phyloP scores from a whole-genome alignment of 1,140 invertebrate genomes.

The Bacillus rossius region DNA sequence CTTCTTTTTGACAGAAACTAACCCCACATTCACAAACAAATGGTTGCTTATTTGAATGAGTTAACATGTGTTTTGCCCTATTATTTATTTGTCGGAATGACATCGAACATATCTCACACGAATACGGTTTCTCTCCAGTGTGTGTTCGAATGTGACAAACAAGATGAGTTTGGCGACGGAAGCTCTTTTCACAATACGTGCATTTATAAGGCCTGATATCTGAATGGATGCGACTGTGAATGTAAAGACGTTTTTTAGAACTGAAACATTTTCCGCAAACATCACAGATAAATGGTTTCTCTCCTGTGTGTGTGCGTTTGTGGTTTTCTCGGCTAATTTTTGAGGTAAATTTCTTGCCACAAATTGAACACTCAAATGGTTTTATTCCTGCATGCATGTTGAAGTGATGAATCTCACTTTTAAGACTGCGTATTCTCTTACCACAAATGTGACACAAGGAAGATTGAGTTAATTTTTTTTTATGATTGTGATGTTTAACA shows the following conservation, averaged over 20 bases:
- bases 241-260: conserved; percentile 48
- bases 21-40: too few species aligned
- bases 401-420: too few species aligned
- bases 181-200: conserved; percentile 55
- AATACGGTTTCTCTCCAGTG: conserved; percentile 59
- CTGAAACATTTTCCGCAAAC: conserved; percentile 52
- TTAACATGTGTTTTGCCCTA: conserved; percentile 5
- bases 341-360: conserved; percentile 46
- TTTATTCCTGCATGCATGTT: too few species aligned
- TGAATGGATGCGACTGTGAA: conserved; percentile 47
- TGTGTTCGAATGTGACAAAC: conserved; percentile 55
- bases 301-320: conserved; percentile 52
- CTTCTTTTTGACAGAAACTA: too few species aligned
- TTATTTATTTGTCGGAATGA: background rate
- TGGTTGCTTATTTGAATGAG: background rate
- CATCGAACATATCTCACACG: conserved; percentile 38
- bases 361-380: conserved; percentile 29
- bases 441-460: too few species aligned
- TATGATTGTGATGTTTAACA: too few species aligned
- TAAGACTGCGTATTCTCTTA: too few species aligned
- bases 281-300: conserved; percentile 54
- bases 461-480: too few species aligned
- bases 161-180: conserved; percentile 51
- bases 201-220: conserved; percentile 53
- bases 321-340: conserved; percentile 47